Percentiles rank a stretch among this genome's conserved stretches.
Evolutionary conservation across 2,797 vertebrate species (phyloP).

Genomic region (Hyperoplus lanceolatus): DNA sequence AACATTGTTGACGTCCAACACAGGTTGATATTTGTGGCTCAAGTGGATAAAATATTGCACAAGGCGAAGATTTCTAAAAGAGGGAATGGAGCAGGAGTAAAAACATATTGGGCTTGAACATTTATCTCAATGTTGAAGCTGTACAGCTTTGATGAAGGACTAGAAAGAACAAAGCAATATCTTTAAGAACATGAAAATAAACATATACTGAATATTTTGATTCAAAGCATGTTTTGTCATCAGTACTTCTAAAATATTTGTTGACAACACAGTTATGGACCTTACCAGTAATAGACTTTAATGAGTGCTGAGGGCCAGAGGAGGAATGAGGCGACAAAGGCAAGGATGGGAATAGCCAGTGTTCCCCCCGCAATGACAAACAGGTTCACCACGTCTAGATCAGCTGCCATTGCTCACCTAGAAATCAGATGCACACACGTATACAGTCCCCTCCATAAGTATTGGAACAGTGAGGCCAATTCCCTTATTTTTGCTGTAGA

Average conservation of each 20-base stretch:
- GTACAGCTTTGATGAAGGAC: not conserved
- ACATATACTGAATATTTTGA: not conserved
- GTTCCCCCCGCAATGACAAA: conserved; percentile 92
- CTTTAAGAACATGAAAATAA: not conserved
- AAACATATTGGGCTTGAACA: not conserved
- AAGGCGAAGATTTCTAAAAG: not conserved
- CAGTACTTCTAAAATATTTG: not conserved
- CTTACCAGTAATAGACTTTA: conserved; percentile 96
- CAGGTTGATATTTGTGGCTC: not conserved
- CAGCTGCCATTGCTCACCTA: conserved; percentile 83
- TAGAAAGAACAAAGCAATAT: not conserved
- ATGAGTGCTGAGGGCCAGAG: conserved; percentile 95
- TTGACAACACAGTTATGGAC: not conserved
- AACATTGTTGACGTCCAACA: not conserved
- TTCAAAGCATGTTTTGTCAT: not conserved
- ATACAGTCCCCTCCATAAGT: too few species aligned
- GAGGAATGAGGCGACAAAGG: conserved; percentile 92
- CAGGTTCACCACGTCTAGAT: conserved; percentile 92
- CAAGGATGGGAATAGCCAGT: conserved; percentile 94
- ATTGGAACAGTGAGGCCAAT: too few species aligned
- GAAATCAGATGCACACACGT: conserved; percentile 19
- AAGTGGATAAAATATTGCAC: not conserved
- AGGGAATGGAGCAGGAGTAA: not conserved
- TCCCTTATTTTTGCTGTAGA: too few species aligned
- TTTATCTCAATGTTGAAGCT: not conserved